These are phyloP conservation scores for Strigamia transsilvanica DNA, from an alignment of 2,888 invertebrate species.

Conservation along the genomic window DNA sequence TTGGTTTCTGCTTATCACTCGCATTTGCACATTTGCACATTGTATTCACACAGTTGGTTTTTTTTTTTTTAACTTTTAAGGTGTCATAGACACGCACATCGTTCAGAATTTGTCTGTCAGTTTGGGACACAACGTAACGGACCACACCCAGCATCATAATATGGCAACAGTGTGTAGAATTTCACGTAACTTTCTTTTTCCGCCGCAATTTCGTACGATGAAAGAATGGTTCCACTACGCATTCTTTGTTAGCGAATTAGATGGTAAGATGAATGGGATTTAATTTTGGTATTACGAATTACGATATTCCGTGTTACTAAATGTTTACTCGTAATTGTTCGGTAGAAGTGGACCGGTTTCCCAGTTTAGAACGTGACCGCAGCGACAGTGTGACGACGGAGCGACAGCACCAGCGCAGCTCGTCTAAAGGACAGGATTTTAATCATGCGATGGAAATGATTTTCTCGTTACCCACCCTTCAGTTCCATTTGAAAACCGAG, in stretches of 20 bases:
- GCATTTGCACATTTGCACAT: neutral
- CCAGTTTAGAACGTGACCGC: constrained; percentile 82
- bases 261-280: constrained; percentile 72
- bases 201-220: constrained; percentile 92
- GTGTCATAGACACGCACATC: constrained; percentile 71
- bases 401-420: constrained; percentile 59
- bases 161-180: constrained; percentile 95
- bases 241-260: constrained; percentile 92
- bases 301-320: neutral
- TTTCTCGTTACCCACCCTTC: constrained; percentile 91
- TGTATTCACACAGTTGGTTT: constrained; percentile 49
- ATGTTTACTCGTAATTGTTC: constrained; percentile 56
- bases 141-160: constrained; percentile 76
- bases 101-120: constrained; percentile 91
- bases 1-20: constrained; percentile 54
- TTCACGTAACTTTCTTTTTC: constrained; percentile 89
- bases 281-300: too few relatives aligned
- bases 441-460: constrained; percentile 93
- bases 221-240: constrained; percentile 98
- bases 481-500: constrained; percentile 90
- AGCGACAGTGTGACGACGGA: constrained; percentile 64
- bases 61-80: constrained; percentile 59
- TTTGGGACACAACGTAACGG: constrained; percentile 75
- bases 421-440: constrained; percentile 75
- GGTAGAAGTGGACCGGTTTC: constrained; percentile 87